Conservation (phyloP, 2,797 vertebrate species). For the Hemitrygon akajei region DNA sequence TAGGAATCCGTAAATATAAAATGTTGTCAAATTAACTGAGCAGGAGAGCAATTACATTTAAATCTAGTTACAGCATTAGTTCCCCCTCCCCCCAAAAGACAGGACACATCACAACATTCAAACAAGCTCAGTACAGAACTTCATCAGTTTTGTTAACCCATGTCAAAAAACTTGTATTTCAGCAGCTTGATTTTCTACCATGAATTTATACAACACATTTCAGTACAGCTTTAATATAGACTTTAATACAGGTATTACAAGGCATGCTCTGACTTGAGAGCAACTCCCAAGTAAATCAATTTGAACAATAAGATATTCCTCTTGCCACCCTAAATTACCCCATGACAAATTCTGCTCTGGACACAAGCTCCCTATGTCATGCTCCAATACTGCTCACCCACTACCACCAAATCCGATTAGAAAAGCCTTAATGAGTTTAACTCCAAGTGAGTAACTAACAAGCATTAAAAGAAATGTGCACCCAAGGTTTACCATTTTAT, state of each 20-base stretch:
- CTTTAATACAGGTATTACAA: background rate
- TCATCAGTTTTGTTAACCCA: too few relatives aligned
- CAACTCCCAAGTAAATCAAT: background rate
- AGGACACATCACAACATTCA: too few relatives aligned
- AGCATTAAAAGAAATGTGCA: background rate
- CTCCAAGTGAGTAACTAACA: background rate
- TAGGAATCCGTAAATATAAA: background rate
- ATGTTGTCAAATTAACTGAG: background rate
- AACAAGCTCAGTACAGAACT: background rate
- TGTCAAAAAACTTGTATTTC: background rate
- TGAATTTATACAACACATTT: background rate
- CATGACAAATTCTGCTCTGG: background rate
- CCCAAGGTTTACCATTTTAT: background rate
- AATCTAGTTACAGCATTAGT: too few relatives aligned
- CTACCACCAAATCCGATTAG: too few relatives aligned
- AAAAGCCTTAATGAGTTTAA: too few relatives aligned
- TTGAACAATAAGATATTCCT: background rate
- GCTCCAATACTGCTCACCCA: background rate
- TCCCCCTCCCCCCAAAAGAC: too few relatives aligned
- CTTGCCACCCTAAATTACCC: too few relatives aligned
- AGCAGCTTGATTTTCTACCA: background rate
- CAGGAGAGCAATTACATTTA: background rate
- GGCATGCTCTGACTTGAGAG: background rate
- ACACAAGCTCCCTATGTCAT: background rate
- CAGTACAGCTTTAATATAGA: background rate